phyloP scores from a whole-genome alignment of 2,113 vertebrate species.

The Pungitius pungitius region DNA sequence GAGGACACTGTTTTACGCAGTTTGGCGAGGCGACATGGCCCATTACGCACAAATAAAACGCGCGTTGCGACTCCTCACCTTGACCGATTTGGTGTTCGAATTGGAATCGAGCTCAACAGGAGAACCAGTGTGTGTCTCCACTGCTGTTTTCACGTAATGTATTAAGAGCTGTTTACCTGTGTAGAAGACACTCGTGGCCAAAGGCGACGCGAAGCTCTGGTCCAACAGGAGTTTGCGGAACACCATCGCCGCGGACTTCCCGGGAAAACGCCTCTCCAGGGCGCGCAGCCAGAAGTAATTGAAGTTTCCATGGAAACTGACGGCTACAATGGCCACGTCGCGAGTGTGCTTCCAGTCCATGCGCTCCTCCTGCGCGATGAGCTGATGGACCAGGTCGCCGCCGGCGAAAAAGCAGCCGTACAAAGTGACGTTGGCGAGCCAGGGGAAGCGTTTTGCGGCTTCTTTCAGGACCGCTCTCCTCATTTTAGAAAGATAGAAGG shows the following conservation, averaged over 20 bases:
- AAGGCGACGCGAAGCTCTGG: slow-evolving; percentile 84
- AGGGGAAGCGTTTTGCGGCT: slow-evolving; percentile 81
- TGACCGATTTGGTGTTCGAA: slow-evolving; percentile 4
- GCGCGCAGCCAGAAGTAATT: slow-evolving; percentile 87
- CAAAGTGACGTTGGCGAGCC: slow-evolving; percentile 86
- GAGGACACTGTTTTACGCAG: background rate
- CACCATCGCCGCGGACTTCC: slow-evolving; percentile 81
- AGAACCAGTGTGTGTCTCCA: background rate
- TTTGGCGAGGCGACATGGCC: background rate
- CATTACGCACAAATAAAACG: slow-evolving; percentile 28
- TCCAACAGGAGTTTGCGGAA: slow-evolving; percentile 88
- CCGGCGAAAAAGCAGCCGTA: slow-evolving; percentile 86
- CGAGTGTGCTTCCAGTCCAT: slow-evolving; percentile 87
- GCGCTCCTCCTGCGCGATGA: slow-evolving; percentile 72
- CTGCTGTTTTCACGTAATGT: background rate
- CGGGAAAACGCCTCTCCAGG: slow-evolving; percentile 87
- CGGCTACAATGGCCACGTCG: slow-evolving; percentile 84
- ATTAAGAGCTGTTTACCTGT: slow-evolving; percentile 66
- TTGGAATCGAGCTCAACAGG: background rate
- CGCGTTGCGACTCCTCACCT: background rate
- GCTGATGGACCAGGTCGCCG: slow-evolving; percentile 87
- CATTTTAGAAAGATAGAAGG: slow-evolving; percentile 45
- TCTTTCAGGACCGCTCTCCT: slow-evolving; percentile 69
- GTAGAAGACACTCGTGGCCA: slow-evolving; percentile 87
- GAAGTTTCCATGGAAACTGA: slow-evolving; percentile 89